Base-by-base conservation (phyloP, 2,888 invertebrate species). In the Ditylenchus weischeri region DNA sequence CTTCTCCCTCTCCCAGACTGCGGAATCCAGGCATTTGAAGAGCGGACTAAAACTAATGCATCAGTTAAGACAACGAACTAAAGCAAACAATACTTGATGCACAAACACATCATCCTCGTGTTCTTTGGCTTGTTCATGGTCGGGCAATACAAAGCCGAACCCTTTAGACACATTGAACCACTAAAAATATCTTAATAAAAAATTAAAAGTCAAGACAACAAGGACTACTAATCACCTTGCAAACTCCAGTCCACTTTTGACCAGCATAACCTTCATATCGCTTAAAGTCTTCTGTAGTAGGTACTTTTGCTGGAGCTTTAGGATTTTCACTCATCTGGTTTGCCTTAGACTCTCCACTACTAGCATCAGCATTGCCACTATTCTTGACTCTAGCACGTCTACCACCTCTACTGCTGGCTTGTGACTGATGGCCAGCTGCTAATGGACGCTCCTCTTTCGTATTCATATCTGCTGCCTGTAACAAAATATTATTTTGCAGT, bases 21-120 rank as follows among this genome's bases (percentile, higher is more conserved):
- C 71, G 65, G 59, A 71, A 71, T 11, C 73, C 71, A 36, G 66
- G 73, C 71, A 71, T 71, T 63, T 70, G 57, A 23, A 71, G 64
- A 49, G 62, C 64, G 19, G 66, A 67, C 72, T 67, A 51, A 59
- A 66, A 66, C 3, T 18, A 65, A 7, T 29, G 29, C 29, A 29
- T 29, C 11, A 23, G 54, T 54, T 54, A 7, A 13, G 29, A 15
- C 29, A 54, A 2, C 2, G 10, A 54, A 7, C n/a, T 19, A 50
- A 6, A 23, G 54, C 54, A 18, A 23, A 54, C 7, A 54, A 62
- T 62, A 62, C 62, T 47, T 67, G 57, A 57, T 65, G 65, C 8
- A 65, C 65, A 50, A 65, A 65, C n/a, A 65, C 50, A 62, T 65
- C 65, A 62, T 65, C 65, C 0, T 59, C 66, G 61, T 68, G 68